Percentiles rank a stretch among this genome's conserved stretches.
Evolutionary conservation across 2,888 invertebrate genomes (phyloP).

Genomic region (Nebria salina): DNA sequence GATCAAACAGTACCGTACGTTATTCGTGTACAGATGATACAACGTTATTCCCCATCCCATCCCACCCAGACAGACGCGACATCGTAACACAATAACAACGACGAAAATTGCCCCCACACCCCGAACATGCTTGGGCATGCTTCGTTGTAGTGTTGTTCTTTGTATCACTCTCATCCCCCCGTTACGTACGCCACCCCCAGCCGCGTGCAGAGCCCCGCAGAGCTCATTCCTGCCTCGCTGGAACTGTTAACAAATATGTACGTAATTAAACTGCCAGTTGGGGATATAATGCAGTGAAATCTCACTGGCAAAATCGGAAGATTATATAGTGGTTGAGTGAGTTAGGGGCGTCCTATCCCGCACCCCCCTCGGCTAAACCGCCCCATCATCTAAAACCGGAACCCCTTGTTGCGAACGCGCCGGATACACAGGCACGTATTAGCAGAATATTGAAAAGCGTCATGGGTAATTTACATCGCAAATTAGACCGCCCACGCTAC

Average conservation of each 20-base stretch:
- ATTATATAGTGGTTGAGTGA: conserved; percentile 47
- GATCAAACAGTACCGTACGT: conserved; percentile 3
- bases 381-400: neutral
- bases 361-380: conserved; percentile 4
- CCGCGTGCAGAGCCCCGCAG: neutral
- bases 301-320: conserved; percentile 45
- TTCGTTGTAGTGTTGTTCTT: neutral
- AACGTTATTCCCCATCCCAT: conserved; percentile 7
- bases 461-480: neutral
- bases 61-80: neutral
- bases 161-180: conserved; percentile 2
- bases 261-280: conserved; percentile 47
- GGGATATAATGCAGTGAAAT: conserved; percentile 47
- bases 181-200: neutral
- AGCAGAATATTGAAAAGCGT: neutral
- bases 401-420: conserved; percentile 19
- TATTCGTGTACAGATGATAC: neutral
- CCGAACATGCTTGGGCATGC: neutral
- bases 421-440: conserved; percentile 12
- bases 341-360: conserved; percentile 24
- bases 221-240: conserved; percentile 25
- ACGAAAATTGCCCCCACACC: neutral
- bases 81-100: neutral
- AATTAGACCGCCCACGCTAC: neutral
- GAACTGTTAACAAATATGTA: conserved; percentile 48